Base-by-base conservation (phyloP, 2,888 invertebrate genomes). In the Diarsia dahlii region DNA sequence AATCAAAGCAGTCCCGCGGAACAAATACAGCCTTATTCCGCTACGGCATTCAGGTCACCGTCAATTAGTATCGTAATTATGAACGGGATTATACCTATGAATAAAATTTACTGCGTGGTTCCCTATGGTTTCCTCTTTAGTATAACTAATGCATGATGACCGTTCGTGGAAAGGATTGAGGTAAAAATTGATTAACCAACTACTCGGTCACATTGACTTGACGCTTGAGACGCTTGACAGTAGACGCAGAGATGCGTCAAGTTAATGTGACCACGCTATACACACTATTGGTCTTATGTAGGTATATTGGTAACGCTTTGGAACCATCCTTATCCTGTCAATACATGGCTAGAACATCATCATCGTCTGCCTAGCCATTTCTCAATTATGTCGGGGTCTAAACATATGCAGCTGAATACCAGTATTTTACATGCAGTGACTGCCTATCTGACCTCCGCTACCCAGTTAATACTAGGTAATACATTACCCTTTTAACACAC, bases 21-120 rank as follows among this genome's bases (percentile, higher is more conserved):
- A 52, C 9, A 12, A 52, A 56, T 80, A 67, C 70, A 58, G 62
- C 62, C 52, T 52, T 71, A 65, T 80, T 65, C 54, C 48, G 46
- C 62, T 62, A 66, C 46, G 65, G 54, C 52, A 74, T 71, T 74
- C 64, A 63, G 62, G 48, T 71, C 62, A 10, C 62, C 39, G 65
- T 80, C 71, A 84, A 82, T 82, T 80, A 80, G 71, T 46, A 63
- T 69, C 65, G 68, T 75, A 71, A 82, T 82, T 80, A 84, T 72
- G 56, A 72, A 66, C 10, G 45, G 39, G 52, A 75, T 76, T 72
- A 74, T 58, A 9, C 54, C 23, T 54, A 72, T 50, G 45, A 69
- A 63, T 67, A 23, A 65, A 45, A 52, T 60, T 18, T 65, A 68
- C 58, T 50, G 12, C 18, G 48, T 13, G 18, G 23, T 28, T 52